Conservation (phyloP, 1,140 invertebrate genomes). For the Cyrtorhinus lividipennis region DNA sequence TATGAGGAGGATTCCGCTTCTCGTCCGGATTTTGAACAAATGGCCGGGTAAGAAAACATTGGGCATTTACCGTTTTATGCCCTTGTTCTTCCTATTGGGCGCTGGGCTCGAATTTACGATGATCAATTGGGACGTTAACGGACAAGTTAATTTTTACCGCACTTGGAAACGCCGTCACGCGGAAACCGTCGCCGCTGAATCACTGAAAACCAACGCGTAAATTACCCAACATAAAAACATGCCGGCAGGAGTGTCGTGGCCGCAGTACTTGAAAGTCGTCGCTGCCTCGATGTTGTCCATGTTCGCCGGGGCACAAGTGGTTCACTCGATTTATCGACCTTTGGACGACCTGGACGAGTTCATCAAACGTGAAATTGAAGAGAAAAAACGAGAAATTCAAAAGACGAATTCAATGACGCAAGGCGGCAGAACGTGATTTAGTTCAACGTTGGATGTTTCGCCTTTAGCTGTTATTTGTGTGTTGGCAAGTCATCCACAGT, state of each 20-base stretch:
- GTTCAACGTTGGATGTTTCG: no score
- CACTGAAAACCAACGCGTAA: neutral
- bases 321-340: conserved; percentile 61
- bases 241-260: conserved; percentile 56
- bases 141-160: conserved; percentile 72
- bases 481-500: no score
- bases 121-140: conserved; percentile 72
- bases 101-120: conserved; percentile 74
- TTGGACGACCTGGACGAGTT: conserved; percentile 53
- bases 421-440: no score
- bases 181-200: conserved; percentile 47
- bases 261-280: conserved; percentile 46
- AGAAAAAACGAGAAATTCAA: no score
- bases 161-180: conserved; percentile 59
- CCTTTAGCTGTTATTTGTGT: no score
- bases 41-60: conserved; percentile 54
- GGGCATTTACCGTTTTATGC: conserved; percentile 57
- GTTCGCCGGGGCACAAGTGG: conserved; percentile 59
- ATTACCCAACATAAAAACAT: conserved; percentile 36
- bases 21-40: conserved; percentile 39
- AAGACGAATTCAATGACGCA: no score
- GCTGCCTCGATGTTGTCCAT: conserved; percentile 45
- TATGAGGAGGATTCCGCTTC: conserved; percentile 3
- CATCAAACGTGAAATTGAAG: conserved; percentile 43
- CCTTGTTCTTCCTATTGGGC: conserved; percentile 64